Percentiles rank a stretch among this genome's conserved stretches.
These are phyloP conservation scores for Mactromeris polynyma DNA, from an alignment of 2,888 invertebrate genomes.

Conservation along the genomic window DNA sequence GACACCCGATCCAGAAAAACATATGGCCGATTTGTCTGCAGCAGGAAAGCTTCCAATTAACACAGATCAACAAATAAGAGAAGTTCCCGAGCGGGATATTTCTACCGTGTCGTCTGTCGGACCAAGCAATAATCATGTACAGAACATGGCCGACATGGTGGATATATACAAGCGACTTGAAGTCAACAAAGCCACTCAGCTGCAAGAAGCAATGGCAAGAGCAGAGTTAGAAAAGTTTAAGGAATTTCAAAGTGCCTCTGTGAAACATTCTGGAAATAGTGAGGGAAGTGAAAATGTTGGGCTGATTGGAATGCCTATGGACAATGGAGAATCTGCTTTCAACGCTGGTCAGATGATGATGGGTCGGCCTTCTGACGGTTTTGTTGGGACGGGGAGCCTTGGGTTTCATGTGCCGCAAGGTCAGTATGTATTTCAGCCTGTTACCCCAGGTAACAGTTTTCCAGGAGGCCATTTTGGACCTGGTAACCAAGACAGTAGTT, in stretches of 20 bases:
- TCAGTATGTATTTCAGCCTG: conserved; percentile 43
- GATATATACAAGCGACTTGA: conserved; percentile 66
- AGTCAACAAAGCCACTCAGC: conserved; percentile 53
- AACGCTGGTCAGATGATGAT: background rate
- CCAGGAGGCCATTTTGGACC: background rate
- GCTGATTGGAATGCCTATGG: background rate
- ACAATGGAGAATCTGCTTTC: background rate
- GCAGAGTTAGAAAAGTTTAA: conserved; percentile 59
- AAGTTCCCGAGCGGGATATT: conserved; percentile 73
- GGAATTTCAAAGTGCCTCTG: conserved; percentile 31
- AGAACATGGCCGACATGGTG: conserved; percentile 69
- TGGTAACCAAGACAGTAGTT: conserved; percentile 61
- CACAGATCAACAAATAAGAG: conserved; percentile 42
- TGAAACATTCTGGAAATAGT: conserved; percentile 15
- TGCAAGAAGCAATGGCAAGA: conserved; percentile 56
- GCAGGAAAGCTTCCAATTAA: conserved; percentile 52
- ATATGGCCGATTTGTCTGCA: conserved; percentile 53
- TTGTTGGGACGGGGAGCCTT: conserved; percentile 46
- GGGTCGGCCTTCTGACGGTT: conserved; percentile 47
- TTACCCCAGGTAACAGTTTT: conserved; percentile 2
- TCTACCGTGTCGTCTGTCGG: conserved; percentile 59
- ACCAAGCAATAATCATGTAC: conserved; percentile 58
- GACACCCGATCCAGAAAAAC: conserved; percentile 83
- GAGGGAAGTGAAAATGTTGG: conserved; percentile 7
- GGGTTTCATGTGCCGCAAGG: conserved; percentile 41